Conservation (phyloP, 2,113 vertebrate genomes). For the Silurus asotus region DNA sequence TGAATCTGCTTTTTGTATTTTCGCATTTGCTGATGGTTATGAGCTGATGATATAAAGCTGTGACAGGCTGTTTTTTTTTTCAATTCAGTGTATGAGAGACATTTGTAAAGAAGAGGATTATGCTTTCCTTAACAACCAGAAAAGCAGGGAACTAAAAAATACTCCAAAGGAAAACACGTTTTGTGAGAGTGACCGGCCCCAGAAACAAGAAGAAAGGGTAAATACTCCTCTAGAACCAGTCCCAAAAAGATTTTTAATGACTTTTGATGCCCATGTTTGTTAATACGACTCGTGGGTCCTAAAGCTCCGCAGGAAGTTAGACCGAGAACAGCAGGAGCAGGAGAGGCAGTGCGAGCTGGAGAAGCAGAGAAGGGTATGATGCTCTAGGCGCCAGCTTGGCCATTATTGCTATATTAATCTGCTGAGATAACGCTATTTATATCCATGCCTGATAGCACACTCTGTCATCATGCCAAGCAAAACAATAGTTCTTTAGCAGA, state of each 20-base stretch:
- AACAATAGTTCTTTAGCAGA: constrained; percentile 27
- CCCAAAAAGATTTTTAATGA: background rate
- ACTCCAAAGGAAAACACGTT: background rate
- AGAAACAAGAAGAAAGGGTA: constrained; percentile 62
- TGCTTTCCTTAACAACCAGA: constrained; percentile 57
- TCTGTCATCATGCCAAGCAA: constrained; percentile 15
- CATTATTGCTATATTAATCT: background rate
- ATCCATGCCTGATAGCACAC: constrained; percentile 12
- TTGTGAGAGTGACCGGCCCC: constrained; percentile 40
- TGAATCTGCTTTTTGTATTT: background rate
- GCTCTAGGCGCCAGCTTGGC: constrained; percentile 12
- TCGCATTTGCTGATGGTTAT: background rate
- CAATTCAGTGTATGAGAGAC: constrained; percentile 67
- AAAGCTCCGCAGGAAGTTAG: constrained; percentile 57
- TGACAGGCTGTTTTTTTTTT: background rate
- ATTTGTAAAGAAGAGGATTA: constrained; percentile 75
- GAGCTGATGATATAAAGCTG: background rate
- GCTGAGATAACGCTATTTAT: constrained; percentile 32
- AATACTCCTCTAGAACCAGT: background rate
- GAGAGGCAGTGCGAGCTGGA: constrained; percentile 63
- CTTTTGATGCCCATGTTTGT: background rate
- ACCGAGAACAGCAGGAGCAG: constrained; percentile 61
- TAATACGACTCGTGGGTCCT: background rate
- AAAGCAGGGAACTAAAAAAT: background rate
- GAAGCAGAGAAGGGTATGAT: constrained; percentile 64